phyloP scores from a whole-genome alignment of 2,888 invertebrate species.

The Tribolium freemani region DNA sequence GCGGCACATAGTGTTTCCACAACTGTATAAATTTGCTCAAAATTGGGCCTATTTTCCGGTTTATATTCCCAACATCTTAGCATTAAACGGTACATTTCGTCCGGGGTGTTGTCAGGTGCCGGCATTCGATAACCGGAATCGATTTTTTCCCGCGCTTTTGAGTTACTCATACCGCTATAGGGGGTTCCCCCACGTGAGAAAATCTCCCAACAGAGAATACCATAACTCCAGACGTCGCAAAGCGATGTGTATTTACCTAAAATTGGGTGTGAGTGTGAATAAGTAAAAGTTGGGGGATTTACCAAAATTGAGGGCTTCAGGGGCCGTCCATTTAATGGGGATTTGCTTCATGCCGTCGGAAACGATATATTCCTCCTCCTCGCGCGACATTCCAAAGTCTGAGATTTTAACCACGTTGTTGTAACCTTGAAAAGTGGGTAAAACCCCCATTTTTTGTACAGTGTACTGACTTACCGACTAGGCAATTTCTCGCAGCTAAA shows the following conservation, averaged over 20 bases:
- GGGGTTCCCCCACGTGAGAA: constrained; percentile 95
- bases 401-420: constrained; percentile 95
- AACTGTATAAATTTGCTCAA: constrained; percentile 86
- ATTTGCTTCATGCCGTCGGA: constrained; percentile 99
- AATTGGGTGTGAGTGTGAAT: not conserved
- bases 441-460: not conserved
- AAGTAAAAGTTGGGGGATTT: constrained; percentile 54
- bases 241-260: constrained; percentile 92
- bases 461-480: constrained; percentile 74
- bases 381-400: constrained; percentile 98
- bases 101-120: constrained; percentile 88
- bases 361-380: constrained; percentile 96
- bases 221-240: constrained; percentile 98
- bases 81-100: constrained; percentile 92
- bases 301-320: constrained; percentile 96
- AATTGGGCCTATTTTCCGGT: constrained; percentile 91
- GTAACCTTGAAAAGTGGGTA: constrained; percentile 70
- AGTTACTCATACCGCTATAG: constrained; percentile 94
- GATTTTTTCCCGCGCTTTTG: constrained; percentile 93
- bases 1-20: constrained; percentile 75
- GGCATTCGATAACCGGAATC: constrained; percentile 97
- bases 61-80: constrained; percentile 94
- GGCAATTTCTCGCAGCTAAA: constrained; percentile 94
- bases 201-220: constrained; percentile 96
- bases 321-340: constrained; percentile 98